Evolutionary conservation across 1,140 invertebrate genomes (phyloP), one percentile per base, ranked within the genome.

Genomic region (Drosophila willistoni): DNA sequence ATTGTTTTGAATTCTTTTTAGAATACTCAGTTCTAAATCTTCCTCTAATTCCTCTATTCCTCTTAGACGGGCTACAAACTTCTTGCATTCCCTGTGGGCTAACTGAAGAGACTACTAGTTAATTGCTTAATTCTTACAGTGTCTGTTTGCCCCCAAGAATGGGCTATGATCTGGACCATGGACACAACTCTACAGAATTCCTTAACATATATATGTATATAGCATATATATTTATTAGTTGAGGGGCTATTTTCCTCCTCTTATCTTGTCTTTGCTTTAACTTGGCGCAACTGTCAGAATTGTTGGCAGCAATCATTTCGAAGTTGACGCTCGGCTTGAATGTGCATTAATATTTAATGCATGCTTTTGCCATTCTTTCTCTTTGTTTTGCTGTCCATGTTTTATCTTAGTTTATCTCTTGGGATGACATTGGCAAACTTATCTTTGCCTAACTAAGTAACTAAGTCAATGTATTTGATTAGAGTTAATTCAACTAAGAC

Each of bases 241-340:
- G 1, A 17, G 17, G 14, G 14, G 17, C 19, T 9, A 19, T 47
- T 47, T 29, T 29, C 29, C 29, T 6, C 0, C 29, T 29, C 29
- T 22, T 12, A 1, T 22, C 3, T 4, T 51, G 14, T 10, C 9
- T 51, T 4, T 51, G 44, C 19, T 51, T 1, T 22, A 51, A 19
- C 44, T 51, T 19, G 44, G 44, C 17, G 44, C 17, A 22, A 51
- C 17, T 51, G 44, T 51, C 44, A 51, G 44, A 51, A 51, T 12
- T 51, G 44, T 51, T 51, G 44, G 44, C 44, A 51, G 44, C 44
- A 51, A 51, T 51, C 44, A 22, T 51, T 51, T 22, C 19, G 44
- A 19, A 51, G 44, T 51, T 51, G 44, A 22, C 44, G 44, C 44
- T 51, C 44, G 17, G 14, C 44, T 51, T 19, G 17, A 51, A 22